phyloP scores from a whole-genome alignment of 2,797 vertebrate species.

The Clamator glandarius region DNA sequence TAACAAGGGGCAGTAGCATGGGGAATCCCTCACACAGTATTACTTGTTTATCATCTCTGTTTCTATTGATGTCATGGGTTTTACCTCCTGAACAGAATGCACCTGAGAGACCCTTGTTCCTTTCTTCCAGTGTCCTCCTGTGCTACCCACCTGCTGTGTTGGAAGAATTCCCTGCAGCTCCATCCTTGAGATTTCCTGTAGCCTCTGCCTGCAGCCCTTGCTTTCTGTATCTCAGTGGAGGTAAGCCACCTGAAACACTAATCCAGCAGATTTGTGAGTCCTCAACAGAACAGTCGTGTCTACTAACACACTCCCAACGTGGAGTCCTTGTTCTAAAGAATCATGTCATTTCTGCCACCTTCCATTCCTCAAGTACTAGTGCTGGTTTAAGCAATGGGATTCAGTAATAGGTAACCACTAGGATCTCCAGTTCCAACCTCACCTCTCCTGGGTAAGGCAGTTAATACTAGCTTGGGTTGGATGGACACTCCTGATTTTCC shows the following conservation, averaged over 20 bases:
- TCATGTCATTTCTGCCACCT: background rate
- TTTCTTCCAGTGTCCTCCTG: background rate
- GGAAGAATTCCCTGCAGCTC: background rate
- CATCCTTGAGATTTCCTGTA: background rate
- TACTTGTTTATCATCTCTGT: background rate
- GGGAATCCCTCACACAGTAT: background rate
- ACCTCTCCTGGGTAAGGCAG: background rate
- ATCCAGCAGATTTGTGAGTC: background rate
- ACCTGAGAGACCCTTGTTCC: background rate
- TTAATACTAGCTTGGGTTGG: background rate
- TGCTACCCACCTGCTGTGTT: background rate
- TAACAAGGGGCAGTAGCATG: background rate
- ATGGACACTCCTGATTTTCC: background rate
- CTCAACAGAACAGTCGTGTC: background rate
- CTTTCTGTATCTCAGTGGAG: background rate
- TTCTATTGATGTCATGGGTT: fast-evolving
- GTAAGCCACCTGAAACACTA: background rate
- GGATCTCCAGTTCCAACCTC: background rate
- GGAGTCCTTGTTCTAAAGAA: background rate
- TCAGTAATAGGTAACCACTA: background rate
- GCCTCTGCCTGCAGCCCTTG: background rate
- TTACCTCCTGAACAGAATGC: background rate
- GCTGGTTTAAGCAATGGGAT: background rate
- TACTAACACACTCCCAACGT: too few relatives aligned
- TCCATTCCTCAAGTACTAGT: background rate